These are phyloP conservation scores for Ornithorhynchus anatinus DNA, from an alignment of 2,113 vertebrate species.

Conservation along the genomic window DNA sequence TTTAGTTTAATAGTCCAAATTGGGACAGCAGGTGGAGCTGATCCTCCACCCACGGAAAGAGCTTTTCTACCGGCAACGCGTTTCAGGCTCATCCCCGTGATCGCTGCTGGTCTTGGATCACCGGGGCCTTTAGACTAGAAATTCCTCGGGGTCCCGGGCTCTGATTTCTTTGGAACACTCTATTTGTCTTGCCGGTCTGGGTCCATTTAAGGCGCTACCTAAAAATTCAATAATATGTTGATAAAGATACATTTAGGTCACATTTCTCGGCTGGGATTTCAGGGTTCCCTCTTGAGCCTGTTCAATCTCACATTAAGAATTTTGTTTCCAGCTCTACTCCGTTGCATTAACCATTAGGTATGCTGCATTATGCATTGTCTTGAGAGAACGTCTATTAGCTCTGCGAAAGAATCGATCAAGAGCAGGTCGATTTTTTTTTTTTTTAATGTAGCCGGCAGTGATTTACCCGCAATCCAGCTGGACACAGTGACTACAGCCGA, in stretches of 20 bases:
- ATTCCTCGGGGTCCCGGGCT: neutral
- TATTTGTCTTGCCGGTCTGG: neutral
- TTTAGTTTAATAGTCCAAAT: neutral
- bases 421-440: neutral
- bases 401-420: conserved; percentile 6
- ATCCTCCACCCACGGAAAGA: neutral
- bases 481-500: conserved; percentile 86
- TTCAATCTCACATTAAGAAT: neutral
- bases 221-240: conserved; percentile 40
- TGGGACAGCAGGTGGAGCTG: conserved; percentile 68
- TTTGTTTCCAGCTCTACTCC: neutral
- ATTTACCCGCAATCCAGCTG: conserved; percentile 71
- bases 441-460: conserved; percentile 62
- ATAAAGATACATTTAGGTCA: conserved; percentile 30
- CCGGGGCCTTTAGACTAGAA: neutral
- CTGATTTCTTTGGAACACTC: conserved; percentile 28
- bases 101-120: neutral
- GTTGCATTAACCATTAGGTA: neutral
- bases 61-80: accelerated
- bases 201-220: conserved; percentile 12
- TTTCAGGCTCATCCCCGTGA: neutral
- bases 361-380: neutral
- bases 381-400: neutral
- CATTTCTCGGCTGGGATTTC: conserved; percentile 1
- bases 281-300: too few species aligned